phyloP scores from a whole-genome alignment of 1,140 invertebrate species.

The Lepidurus arcticus region DNA sequence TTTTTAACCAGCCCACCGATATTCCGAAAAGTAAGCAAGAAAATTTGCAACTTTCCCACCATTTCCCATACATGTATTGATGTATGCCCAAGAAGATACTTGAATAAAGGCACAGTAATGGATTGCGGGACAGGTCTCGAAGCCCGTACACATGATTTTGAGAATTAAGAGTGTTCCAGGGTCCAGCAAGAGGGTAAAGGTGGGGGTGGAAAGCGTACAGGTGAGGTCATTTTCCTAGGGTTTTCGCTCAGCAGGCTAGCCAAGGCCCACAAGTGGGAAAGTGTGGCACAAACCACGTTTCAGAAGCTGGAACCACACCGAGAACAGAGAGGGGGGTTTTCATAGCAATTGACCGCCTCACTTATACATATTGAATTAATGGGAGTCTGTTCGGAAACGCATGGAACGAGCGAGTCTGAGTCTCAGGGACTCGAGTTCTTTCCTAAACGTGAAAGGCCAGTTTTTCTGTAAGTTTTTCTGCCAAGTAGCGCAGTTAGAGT shows the following conservation, averaged over 20 bases:
- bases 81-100: not conserved
- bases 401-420: no score
- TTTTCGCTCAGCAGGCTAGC: not conserved
- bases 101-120: conserved; percentile 5
- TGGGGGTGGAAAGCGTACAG: not conserved
- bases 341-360: not conserved
- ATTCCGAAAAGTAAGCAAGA: not conserved
- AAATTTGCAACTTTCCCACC: conserved; percentile 15
- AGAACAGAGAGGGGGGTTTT: conserved; percentile 16
- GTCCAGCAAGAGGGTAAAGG: not conserved
- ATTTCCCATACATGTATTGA: not conserved
- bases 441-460: no score
- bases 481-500: no score
- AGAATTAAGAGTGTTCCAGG: no score
- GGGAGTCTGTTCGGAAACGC: not conserved
- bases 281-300: not conserved
- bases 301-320: conserved; percentile 16
- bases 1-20: not conserved
- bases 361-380: not conserved
- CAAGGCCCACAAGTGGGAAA: not conserved
- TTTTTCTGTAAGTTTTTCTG: no score
- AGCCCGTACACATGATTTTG: no score
- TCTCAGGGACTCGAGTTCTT: no score
- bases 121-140: not conserved
- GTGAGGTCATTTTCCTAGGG: not conserved